These are phyloP conservation scores for Myiothlypis chrysogaster DNA, from an alignment of 2,797 vertebrate genomes.

Conservation along the genomic window DNA sequence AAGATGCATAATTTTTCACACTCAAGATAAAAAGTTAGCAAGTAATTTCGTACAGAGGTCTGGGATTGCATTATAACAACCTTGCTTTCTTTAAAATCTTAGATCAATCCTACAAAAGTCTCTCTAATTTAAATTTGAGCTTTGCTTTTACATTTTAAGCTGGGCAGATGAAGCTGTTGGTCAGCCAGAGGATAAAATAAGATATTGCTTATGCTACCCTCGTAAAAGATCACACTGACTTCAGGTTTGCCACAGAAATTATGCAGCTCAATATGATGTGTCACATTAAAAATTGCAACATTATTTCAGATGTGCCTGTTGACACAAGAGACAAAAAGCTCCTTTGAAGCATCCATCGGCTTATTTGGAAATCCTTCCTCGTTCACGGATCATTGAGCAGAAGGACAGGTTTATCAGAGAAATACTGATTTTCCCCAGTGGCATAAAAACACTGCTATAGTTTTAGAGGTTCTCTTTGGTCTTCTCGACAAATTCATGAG, in stretches of 20 bases:
- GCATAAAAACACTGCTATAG: neutral
- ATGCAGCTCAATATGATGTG: neutral
- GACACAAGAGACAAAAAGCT: neutral
- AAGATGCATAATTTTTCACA: neutral
- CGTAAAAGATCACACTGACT: neutral
- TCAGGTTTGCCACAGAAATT: neutral
- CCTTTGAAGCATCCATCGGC: neutral
- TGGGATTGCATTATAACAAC: neutral
- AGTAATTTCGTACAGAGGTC: neutral
- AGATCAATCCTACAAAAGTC: neutral
- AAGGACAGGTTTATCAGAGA: neutral
- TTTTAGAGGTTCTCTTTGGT: slow-evolving; percentile 1
- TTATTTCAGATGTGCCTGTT: neutral
- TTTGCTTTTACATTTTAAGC: neutral
- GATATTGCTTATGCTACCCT: neutral
- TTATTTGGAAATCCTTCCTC: neutral
- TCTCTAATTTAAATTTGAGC: neutral
- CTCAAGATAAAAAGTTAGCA: neutral
- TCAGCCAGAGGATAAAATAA: neutral
- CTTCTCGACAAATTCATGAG: neutral
- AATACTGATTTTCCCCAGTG: neutral
- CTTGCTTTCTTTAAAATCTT: neutral
- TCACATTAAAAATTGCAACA: neutral
- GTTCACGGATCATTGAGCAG: neutral
- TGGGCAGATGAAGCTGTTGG: neutral